Evolutionary conservation across 2,113 vertebrate genomes (phyloP).

Genomic region (Odocoileus virginianus): DNA sequence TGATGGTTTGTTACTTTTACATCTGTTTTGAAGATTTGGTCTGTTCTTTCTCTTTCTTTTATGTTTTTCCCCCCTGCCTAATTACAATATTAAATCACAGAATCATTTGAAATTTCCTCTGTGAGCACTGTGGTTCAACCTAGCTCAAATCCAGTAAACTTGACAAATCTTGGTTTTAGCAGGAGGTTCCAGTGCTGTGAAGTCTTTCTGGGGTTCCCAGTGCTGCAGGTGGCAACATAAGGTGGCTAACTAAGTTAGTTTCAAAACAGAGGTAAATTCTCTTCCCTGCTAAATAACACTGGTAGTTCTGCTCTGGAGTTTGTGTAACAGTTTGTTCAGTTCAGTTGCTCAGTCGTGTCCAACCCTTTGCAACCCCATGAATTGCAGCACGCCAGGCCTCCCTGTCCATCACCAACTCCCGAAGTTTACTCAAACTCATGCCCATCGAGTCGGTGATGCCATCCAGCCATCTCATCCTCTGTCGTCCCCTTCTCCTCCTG

Average conservation of each 20-base stretch:
- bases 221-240: conserved; percentile 28
- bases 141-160: conserved; percentile 42
- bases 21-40: conserved; percentile 8
- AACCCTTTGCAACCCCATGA: no score
- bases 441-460: no score
- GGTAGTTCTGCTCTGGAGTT: background rate
- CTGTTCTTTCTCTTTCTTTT: conserved; percentile 7
- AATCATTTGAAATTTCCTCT: conserved; percentile 28
- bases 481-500: no score
- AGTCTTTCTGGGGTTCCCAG: conserved; percentile 21
- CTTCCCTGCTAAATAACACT: background rate
- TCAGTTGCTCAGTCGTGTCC: no score
- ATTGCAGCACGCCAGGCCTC: no score
- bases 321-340: background rate
- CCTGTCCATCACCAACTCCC: no score
- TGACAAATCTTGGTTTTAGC: conserved; percentile 64
- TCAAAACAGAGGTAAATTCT: conserved; percentile 46
- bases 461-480: no score
- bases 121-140: background rate
- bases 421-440: no score
- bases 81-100: background rate
- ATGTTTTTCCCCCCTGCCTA: background rate
- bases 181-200: conserved; percentile 69
- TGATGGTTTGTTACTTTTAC: background rate
- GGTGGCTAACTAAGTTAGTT: conserved; percentile 17